Conservation (phyloP, 2,888 invertebrate species). For the Eupithecia pulchellata region DNA sequence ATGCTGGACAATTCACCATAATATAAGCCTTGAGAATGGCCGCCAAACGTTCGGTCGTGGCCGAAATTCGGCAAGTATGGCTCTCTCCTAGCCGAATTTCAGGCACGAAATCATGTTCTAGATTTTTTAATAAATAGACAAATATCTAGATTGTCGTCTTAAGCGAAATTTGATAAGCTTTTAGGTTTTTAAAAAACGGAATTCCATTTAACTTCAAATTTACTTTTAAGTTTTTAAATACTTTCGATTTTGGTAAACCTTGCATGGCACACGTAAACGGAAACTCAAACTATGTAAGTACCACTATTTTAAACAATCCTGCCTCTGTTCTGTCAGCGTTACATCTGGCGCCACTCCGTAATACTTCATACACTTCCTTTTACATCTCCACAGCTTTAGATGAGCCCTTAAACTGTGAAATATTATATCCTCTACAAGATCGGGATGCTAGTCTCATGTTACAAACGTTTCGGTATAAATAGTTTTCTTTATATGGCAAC, state of each 20-base stretch:
- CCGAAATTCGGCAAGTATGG: too few species aligned
- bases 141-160: background rate
- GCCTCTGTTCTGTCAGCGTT: conserved; percentile 42
- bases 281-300: conserved; percentile 17
- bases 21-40: too few species aligned
- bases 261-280: conserved; percentile 7
- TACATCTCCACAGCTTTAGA: conserved; percentile 36
- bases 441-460: conserved; percentile 53
- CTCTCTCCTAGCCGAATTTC: too few species aligned
- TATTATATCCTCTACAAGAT: conserved; percentile 42
- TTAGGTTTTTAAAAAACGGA: background rate
- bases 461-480: conserved; percentile 45
- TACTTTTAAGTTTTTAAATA: too few species aligned
- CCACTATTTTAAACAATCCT: conserved; percentile 38
- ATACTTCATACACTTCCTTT: conserved; percentile 35
- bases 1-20: too few species aligned
- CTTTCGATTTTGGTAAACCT: background rate
- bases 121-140: too few species aligned
- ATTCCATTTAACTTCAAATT: too few species aligned
- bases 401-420: conserved; percentile 41
- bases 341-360: conserved; percentile 42
- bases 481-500: conserved; percentile 69
- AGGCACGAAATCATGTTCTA: too few species aligned
- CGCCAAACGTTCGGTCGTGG: too few species aligned
- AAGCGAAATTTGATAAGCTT: background rate